Conservation (phyloP, 2,888 invertebrate genomes). For the Eupeodes luniger region DNA sequence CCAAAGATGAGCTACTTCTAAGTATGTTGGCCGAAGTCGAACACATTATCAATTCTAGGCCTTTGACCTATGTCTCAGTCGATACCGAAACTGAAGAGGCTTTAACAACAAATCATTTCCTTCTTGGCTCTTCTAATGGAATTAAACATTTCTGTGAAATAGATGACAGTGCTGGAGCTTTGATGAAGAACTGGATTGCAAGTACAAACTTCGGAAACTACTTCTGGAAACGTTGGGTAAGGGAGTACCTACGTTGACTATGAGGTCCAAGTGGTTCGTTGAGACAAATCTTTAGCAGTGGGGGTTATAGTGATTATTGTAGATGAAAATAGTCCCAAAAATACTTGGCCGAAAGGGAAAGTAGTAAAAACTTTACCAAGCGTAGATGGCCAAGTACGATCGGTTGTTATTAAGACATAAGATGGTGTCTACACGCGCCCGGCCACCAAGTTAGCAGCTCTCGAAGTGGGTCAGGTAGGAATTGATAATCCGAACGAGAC, state of each 20-base stretch:
- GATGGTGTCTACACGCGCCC: conserved; percentile 1
- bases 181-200: background rate
- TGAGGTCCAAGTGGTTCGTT: conserved; percentile 17
- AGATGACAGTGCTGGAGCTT: background rate
- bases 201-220: background rate
- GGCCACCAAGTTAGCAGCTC: conserved; percentile 16
- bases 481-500: no score
- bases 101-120: conserved; percentile 77
- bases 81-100: conserved; percentile 55
- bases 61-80: conserved; percentile 22
- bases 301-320: conserved; percentile 14
- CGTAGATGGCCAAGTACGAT: background rate
- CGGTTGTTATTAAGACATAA: background rate
- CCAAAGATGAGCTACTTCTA: conserved; percentile 67
- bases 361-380: background rate
- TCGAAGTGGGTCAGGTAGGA: conserved; percentile 8
- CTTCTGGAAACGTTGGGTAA: conserved; percentile 18
- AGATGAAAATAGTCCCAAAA: background rate
- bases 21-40: conserved; percentile 49
- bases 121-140: conserved; percentile 51
- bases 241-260: conserved; percentile 3
- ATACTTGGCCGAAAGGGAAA: conserved; percentile 23
- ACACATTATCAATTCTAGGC: conserved; percentile 72
- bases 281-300: background rate
- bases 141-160: background rate